Conservation (phyloP, 2,113 vertebrate genomes). For the Cygnus buccinator region DNA sequence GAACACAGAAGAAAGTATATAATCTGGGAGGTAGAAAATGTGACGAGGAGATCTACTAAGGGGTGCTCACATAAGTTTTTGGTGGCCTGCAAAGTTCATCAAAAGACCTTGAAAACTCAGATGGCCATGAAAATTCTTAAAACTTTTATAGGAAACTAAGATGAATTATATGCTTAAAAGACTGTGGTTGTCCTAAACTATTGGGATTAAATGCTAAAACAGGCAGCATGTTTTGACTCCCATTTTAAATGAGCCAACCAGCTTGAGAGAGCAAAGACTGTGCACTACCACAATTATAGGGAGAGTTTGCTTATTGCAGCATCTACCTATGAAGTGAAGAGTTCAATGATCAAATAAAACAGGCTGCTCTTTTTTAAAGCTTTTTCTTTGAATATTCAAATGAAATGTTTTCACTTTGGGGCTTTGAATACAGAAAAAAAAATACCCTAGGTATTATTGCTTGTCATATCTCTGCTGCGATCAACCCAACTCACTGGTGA, state of each 20-base stretch:
- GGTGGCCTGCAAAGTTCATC: background rate
- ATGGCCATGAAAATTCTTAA: conserved; percentile 20
- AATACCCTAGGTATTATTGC: background rate
- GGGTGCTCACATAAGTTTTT: background rate
- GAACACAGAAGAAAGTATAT: background rate
- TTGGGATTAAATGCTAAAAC: conserved; percentile 62
- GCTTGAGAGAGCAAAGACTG: background rate
- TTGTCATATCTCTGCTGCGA: background rate
- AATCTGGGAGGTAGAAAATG: conserved; percentile 18
- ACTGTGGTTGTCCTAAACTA: conserved; percentile 47
- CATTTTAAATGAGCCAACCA: conserved; percentile 24
- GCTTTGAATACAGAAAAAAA: background rate
- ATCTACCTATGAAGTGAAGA: conserved; percentile 42
- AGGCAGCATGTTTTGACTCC: conserved; percentile 10
- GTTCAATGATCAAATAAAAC: conserved; percentile 33
- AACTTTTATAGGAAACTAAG: background rate
- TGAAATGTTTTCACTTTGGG: background rate
- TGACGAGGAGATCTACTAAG: background rate
- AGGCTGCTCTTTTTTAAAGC: background rate
- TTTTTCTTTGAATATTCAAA: conserved; percentile 3
- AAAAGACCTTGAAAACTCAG: conserved; percentile 7
- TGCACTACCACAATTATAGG: conserved; percentile 62
- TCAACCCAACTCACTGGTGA: background rate
- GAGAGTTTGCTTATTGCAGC: conserved; percentile 36
- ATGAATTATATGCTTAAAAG: conserved; percentile 56